A percentile compares a stretch with the other conserved stretches of the same genome.
Conservation (phyloP, 2,888 invertebrate genomes). For the Anoplius nigerrimus region DNA sequence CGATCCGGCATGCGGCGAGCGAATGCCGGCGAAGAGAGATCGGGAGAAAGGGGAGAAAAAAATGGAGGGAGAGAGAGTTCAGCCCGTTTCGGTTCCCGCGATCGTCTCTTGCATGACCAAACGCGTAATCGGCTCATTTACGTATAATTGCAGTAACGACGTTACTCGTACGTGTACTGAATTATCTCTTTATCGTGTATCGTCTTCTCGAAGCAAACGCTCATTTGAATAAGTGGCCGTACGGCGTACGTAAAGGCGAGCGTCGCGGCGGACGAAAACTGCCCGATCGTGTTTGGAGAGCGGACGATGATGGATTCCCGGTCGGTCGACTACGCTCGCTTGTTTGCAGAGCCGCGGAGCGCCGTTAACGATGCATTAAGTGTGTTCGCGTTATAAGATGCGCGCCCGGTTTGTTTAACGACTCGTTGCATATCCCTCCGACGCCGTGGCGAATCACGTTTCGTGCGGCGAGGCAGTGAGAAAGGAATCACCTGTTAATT, state of each 20-base stretch:
- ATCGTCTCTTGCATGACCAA: slow-evolving; percentile 53
- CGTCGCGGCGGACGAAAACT: not conserved
- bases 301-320: too few relatives aligned
- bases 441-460: too few relatives aligned
- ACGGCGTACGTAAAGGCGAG: slow-evolving; percentile 8
- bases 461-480: too few relatives aligned
- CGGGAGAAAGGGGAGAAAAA: slow-evolving; percentile 5
- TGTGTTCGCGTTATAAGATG: too few relatives aligned
- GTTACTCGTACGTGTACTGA: slow-evolving; percentile 54
- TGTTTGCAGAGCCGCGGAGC: too few relatives aligned
- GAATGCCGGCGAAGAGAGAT: slow-evolving; percentile 1
- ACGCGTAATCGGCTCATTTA: slow-evolving; percentile 56
- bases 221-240: slow-evolving; percentile 51
- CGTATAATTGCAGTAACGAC: slow-evolving; percentile 57
- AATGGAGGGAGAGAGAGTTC: not conserved
- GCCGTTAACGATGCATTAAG: too few relatives aligned
- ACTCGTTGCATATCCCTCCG: too few relatives aligned
- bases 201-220: slow-evolving; percentile 37
- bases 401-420: too few relatives aligned
- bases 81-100: slow-evolving; percentile 23
- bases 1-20: slow-evolving; percentile 25
- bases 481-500: too few relatives aligned
- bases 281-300: too few relatives aligned
- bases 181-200: slow-evolving; percentile 56
- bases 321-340: too few relatives aligned